Evolutionary conservation across 2,113 vertebrate species (phyloP).

Genomic region (Gnathonemus longibarbis): DNA sequence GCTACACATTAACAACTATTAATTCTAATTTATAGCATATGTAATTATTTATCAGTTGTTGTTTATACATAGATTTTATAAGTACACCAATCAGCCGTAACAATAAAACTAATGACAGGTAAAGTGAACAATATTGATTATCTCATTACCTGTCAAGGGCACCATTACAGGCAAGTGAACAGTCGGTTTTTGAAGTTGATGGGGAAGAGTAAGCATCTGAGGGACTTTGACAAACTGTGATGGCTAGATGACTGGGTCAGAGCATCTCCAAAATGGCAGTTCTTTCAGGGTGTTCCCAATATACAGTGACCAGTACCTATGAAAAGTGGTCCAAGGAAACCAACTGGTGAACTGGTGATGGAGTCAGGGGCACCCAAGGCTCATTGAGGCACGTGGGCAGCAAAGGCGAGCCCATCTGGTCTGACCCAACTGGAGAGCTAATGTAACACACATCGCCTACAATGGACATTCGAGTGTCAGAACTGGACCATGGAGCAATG

Average conservation of each 20-base stretch:
- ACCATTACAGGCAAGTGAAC: not conserved
- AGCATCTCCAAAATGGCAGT: not conserved
- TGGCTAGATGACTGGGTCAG: not conserved
- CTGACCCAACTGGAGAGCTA: not conserved
- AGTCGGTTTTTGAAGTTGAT: not conserved
- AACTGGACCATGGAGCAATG: not conserved
- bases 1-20: not conserved
- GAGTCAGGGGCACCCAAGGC: not conserved
- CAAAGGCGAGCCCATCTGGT: not conserved
- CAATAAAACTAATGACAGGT: not conserved
- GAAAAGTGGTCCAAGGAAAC: not conserved
- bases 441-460: not conserved
- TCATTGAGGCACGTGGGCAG: not conserved
- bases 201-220: not conserved
- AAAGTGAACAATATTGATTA: not conserved
- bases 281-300: not conserved
- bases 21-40: not conserved
- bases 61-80: not conserved
- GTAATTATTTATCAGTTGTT: not conserved
- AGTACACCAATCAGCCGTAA: not conserved
- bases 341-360: not conserved
- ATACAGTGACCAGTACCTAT: not conserved
- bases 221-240: not conserved
- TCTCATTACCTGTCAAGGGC: not conserved
- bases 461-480: not conserved